phyloP scores from a whole-genome alignment of 2,113 vertebrate genomes.

The Chaetodon auriga region DNA sequence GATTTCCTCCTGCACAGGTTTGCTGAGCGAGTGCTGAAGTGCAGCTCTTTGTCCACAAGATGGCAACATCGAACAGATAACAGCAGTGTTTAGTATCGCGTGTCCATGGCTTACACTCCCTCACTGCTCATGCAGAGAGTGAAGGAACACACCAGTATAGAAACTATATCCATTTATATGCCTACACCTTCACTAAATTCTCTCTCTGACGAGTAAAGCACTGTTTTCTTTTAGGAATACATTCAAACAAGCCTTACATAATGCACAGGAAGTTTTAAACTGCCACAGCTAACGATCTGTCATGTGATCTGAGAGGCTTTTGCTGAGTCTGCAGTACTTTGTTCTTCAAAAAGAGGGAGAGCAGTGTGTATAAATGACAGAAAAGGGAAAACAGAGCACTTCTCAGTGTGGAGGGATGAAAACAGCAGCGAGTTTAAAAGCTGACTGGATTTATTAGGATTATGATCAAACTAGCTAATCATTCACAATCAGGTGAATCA shows the following conservation, averaged over 20 bases:
- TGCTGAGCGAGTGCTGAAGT: background rate
- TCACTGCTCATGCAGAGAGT: background rate
- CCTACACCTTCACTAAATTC: background rate
- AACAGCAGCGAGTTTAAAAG: background rate
- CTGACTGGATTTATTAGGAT: background rate
- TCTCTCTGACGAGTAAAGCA: background rate
- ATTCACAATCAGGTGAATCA: slow-evolving; percentile 3
- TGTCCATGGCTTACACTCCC: background rate
- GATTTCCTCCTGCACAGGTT: background rate
- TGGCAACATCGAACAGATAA: slow-evolving; percentile 50
- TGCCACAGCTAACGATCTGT: slow-evolving; percentile 52
- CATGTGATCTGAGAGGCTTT: slow-evolving; percentile 69
- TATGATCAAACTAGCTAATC: background rate
- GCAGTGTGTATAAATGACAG: slow-evolving; percentile 24
- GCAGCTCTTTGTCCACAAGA: slow-evolving; percentile 60
- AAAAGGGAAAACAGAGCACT: slow-evolving; percentile 7
- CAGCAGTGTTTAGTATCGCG: background rate
- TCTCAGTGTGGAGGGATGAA: background rate
- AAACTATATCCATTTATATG: background rate
- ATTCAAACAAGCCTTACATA: slow-evolving; percentile 34
- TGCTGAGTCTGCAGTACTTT: slow-evolving; percentile 70
- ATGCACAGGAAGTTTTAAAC: slow-evolving; percentile 60
- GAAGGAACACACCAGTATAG: background rate
- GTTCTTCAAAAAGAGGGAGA: slow-evolving; percentile 62
- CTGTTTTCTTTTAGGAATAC: background rate